Evolutionary conservation across 1,140 invertebrate species (phyloP).

Genomic region (Formica exsecta): DNA sequence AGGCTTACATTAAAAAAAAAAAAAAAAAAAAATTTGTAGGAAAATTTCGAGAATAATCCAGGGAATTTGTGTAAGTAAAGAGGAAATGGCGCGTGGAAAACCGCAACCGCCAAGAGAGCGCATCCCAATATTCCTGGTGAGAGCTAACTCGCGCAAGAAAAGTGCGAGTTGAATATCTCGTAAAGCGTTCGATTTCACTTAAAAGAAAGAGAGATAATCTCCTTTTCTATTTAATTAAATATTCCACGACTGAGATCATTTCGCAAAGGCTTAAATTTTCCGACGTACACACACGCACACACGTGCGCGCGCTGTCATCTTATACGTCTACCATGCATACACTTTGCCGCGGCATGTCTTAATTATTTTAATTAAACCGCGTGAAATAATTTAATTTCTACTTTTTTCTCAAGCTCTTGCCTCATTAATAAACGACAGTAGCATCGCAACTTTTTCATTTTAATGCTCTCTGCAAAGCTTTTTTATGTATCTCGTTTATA

Average conservation of each 20-base stretch:
- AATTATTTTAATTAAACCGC: conserved; percentile 51
- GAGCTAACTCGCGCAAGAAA: background rate
- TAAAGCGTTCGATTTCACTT: background rate
- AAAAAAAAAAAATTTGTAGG: background rate
- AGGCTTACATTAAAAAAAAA: conserved; percentile 14
- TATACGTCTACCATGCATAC: background rate
- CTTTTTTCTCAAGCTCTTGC: conserved; percentile 9
- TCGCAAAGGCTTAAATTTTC: background rate
- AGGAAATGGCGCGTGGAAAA: conserved; percentile 1
- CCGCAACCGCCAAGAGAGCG: background rate
- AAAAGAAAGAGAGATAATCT: background rate
- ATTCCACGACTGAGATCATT: background rate
- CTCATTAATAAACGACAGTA: background rate
- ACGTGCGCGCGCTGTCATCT: background rate
- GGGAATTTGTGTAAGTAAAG: background rate
- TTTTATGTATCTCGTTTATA: conserved; percentile 9
- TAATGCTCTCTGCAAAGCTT: background rate
- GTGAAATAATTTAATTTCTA: too few relatives aligned
- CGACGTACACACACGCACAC: background rate
- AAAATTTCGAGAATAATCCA: conserved; percentile 15
- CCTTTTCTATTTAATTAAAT: background rate
- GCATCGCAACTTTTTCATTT: conserved; percentile 31
- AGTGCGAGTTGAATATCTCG: background rate
- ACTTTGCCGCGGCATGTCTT: background rate
- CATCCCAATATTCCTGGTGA: background rate